Conservation (phyloP, 37 sponge, comb jelly and placozoan genomes). For the Aplysina aerophoba region DNA sequence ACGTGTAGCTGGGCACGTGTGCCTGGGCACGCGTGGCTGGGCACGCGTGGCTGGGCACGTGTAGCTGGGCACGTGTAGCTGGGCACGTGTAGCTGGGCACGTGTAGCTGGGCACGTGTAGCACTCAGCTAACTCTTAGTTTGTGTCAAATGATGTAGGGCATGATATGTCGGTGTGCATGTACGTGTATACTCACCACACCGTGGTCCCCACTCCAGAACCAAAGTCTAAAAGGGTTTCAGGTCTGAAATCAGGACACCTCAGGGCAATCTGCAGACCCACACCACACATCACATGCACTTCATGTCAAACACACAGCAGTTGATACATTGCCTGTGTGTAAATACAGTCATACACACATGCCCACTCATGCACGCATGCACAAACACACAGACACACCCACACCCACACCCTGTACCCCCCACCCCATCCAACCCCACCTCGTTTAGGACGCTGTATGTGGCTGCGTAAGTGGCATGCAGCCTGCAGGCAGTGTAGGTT, state of each 20-base stretch:
- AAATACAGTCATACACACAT: background rate
- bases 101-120: too few species aligned
- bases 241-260: constrained; percentile 68
- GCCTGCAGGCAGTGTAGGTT: constrained; percentile 73
- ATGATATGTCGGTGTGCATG: background rate
- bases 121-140: too few species aligned
- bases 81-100: too few species aligned
- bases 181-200: constrained; percentile 69
- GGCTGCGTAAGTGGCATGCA: constrained; percentile 73
- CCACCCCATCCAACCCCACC: constrained; percentile 35
- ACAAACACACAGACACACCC: constrained; percentile 7
- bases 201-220: constrained; percentile 94
- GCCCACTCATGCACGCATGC: background rate
- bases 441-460: constrained; percentile 82
- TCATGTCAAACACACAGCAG: too few species aligned
- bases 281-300: too few species aligned
- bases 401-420: background rate
- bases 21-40: too few species aligned
- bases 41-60: too few species aligned
- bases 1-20: too few species aligned
- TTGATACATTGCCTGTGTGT: too few species aligned
- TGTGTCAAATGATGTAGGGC: background rate
- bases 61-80: too few species aligned
- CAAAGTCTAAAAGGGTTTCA: constrained; percentile 88
- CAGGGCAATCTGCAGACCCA: constrained; percentile 55